Evolutionary conservation across 2,113 vertebrate species (phyloP).

Genomic region (Parus major): DNA sequence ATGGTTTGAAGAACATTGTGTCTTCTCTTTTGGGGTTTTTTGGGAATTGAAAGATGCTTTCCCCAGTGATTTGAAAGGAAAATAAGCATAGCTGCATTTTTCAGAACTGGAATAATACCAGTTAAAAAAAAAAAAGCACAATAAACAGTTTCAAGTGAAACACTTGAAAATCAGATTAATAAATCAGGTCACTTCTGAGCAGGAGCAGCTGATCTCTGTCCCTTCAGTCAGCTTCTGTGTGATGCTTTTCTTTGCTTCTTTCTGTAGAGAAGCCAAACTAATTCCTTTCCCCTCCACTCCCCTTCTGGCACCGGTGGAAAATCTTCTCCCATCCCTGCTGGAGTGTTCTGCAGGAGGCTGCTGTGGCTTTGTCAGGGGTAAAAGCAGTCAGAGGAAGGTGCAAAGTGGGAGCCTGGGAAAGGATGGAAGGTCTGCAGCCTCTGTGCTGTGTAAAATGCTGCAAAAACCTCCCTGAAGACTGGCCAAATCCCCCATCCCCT

Average conservation of each 20-base stretch:
- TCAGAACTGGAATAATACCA: background rate
- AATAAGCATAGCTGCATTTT: background rate
- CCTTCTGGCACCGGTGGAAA: background rate
- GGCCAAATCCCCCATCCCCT: background rate
- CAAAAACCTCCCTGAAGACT: rapidly evolving
- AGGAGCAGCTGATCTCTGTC: background rate
- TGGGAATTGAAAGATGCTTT: background rate
- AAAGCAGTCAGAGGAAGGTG: background rate
- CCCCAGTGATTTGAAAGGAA: background rate
- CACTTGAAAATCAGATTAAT: background rate
- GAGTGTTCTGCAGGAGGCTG: background rate
- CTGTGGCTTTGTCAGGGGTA: background rate
- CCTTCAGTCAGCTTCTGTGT: background rate
- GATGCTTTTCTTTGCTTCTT: background rate
- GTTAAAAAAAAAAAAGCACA: background rate
- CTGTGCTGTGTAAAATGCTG: background rate
- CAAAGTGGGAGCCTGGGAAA: background rate
- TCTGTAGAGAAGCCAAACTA: background rate
- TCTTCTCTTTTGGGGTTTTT: background rate
- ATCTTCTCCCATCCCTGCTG: background rate
- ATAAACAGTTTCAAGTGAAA: background rate
- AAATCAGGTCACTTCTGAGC: background rate
- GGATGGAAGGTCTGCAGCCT: background rate
- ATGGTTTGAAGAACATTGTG: background rate
- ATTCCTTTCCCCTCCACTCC: background rate